Base-by-base conservation (phyloP, 2,888 invertebrate genomes). In the Steinernema hermaphroditum region DNA sequence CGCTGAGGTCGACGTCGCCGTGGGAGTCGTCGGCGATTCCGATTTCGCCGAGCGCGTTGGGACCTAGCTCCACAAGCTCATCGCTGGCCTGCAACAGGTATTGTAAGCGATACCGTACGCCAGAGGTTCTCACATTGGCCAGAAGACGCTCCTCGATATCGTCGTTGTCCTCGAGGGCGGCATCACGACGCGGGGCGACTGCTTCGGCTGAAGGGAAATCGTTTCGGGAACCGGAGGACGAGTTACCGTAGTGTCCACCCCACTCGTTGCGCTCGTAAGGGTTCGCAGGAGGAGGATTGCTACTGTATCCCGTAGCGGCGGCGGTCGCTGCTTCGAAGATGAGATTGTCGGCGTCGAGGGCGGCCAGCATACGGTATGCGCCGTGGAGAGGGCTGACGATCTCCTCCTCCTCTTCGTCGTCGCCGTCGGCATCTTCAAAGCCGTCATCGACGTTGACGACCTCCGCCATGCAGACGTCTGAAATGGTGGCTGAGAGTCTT, bases 381-480 rank as follows among this genome's bases (percentile, higher is more conserved):
- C 9, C 62, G 14, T 29, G 16, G 29, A n/a, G n/a, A n/a, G n/a
- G n/a, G n/a, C 27, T 34, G 16, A n/a, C 32, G 29, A 27, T 9
- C 62, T 62, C 62, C 34, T 32, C 62, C 16, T 62, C 62, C 4
- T 62, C 62, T 32, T 62, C 62, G 2, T 34, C 62, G 16, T 62
- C 62, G 6, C 29, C 27, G 14, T 62, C 62, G 32, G 29, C 27
- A 32, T 62, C 62, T 46, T 19, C 46, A 32, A 62, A 62, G 4
- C 62, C 62, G 19, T 62, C 62, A 19, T 62, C 62, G 29, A 62
- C 29, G 62, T 32, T 32, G 32, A 16, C n/a, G 62, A 62, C 29
- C 16, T 62, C 32, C 1, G 62, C 62, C 32, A 62, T 62, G 29
- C 62, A 62, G 16, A 8, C 32, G 27, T 62, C 32, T 32, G 6